A percentile compares a stretch with the other conserved stretches of the same genome.
phyloP scores from a whole-genome alignment of 2,113 vertebrate genomes.

The human region DNA sequence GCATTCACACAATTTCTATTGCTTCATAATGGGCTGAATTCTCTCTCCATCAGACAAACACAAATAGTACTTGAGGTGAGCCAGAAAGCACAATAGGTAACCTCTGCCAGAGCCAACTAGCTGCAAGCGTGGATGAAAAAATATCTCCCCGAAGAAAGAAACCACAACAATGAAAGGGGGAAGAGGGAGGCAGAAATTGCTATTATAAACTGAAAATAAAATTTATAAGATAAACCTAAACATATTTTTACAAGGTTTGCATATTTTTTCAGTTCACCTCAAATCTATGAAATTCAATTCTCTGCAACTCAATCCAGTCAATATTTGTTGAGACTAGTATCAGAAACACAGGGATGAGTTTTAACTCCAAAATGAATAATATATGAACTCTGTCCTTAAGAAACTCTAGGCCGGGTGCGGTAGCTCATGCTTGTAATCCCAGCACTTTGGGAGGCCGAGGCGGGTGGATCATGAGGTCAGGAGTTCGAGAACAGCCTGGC shows the following conservation, averaged over 20 bases:
- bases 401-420: not conserved
- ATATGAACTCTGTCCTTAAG: not conserved
- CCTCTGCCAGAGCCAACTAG: conserved; percentile 1
- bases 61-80: conserved; percentile 58
- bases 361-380: conserved; percentile 18
- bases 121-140: conserved; percentile 13
- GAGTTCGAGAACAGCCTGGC: no score
- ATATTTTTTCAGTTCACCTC: conserved; percentile 3
- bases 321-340: not conserved
- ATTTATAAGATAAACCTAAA: conserved; percentile 29
- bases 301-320: not conserved
- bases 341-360: not conserved
- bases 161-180: not conserved
- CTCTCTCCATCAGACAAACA: conserved; percentile 59
- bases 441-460: no score
- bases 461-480: no score
- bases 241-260: conserved; percentile 4
- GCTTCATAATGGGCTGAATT: conserved; percentile 62
- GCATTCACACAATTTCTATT: conserved; percentile 49
- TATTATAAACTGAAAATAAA: conserved; percentile 7
- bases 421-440: no score
- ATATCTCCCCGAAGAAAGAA: conserved; percentile 31
- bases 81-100: conserved; percentile 45
- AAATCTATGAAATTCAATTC: conserved; percentile 33
- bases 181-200: not conserved